Base-by-base conservation (phyloP, 1,140 invertebrate genomes). In the Chionoecetes opilio region DNA sequence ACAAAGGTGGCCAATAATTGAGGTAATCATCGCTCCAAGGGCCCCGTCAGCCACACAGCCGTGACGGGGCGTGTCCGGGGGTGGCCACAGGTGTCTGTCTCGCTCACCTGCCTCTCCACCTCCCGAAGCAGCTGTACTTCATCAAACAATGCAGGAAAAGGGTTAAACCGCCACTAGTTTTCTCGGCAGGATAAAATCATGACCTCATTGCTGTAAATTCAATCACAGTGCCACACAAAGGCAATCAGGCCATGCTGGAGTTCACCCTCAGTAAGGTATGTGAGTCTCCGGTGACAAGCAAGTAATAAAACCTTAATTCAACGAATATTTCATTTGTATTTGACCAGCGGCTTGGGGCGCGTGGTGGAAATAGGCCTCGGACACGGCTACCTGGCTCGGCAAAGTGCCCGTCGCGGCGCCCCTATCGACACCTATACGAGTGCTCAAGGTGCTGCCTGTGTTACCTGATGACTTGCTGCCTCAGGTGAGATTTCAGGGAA, bases 261-360 rank as follows among this genome's bases (percentile, higher is more conserved):
- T 38, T 21, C 82, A 41, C 34, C 37, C 63, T n/a, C 91, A 84
- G 14, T 6, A 14, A 34, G 34, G 17, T 35, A 37, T 26, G 8
- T 37, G 14, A 90, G 3, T 31, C 88, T 26, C 37, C 34, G 46
- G 29, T 31, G 29, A 41, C 37, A 31, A 29, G 38, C 92, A 5
- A 1, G 26, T 38, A 87, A 93, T 41, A 93, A 85, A 93, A 87
- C 84, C 93, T 94, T 90, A 94, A 94, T 94, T 94, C 84, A 94
- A 94, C 93, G 93, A 89, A 90, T 94, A 90, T 94, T 94, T 89
- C 26, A 34, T 34, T 93, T 93, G 93, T 93, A 63, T 93, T 93
- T 93, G 85, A 82, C 5, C 93, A 89, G 37, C n/a, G 32, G 46
- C 63, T 29, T 94, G 88, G 93, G 88, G 34, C n/a, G 26, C n/a